A percentile compares a stretch with the other conserved stretches of the same genome.
These are phyloP conservation scores for Oryzias sinensis DNA, from an alignment of 2,797 vertebrate species.

Conservation along the genomic window DNA sequence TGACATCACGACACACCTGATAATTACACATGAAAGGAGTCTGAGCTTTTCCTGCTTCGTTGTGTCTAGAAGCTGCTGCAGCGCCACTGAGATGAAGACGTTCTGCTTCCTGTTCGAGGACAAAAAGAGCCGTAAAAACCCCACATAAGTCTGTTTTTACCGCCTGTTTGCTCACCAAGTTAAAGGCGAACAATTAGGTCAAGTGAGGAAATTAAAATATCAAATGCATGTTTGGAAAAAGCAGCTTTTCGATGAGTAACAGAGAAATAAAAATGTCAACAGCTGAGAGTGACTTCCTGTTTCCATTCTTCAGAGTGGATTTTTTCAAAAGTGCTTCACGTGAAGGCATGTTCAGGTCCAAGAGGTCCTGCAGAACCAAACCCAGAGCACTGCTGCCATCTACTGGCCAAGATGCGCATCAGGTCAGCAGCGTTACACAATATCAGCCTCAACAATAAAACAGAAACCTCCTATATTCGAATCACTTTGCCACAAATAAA, in stretches of 20 bases:
- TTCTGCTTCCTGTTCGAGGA: conserved; percentile 3
- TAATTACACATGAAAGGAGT: conserved; percentile 33
- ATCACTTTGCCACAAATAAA: background rate
- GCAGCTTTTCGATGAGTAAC: background rate
- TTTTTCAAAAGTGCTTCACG: conserved; percentile 7
- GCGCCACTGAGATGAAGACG: background rate
- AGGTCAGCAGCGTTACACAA: conserved; percentile 14
- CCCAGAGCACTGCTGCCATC: conserved; percentile 73
- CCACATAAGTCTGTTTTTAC: too few relatives aligned
- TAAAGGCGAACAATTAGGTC: background rate
- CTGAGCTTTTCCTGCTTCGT: background rate
- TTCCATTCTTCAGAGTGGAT: conserved; percentile 12
- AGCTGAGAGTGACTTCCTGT: conserved; percentile 48
- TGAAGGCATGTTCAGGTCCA: background rate
- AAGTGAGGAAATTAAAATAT: background rate
- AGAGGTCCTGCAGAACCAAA: conserved; percentile 21
- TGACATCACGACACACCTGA: conserved; percentile 36
- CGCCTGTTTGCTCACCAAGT: background rate
- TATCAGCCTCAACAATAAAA: background rate
- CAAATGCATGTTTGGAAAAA: background rate
- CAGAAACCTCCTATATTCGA: background rate
- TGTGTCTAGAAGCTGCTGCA: background rate
- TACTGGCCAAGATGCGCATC: conserved; percentile 47
- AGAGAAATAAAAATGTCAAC: conserved; percentile 1
- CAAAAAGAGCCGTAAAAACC: too few relatives aligned